Conservation (phyloP, 2,113 vertebrate species). For the Saguinus midas region DNA sequence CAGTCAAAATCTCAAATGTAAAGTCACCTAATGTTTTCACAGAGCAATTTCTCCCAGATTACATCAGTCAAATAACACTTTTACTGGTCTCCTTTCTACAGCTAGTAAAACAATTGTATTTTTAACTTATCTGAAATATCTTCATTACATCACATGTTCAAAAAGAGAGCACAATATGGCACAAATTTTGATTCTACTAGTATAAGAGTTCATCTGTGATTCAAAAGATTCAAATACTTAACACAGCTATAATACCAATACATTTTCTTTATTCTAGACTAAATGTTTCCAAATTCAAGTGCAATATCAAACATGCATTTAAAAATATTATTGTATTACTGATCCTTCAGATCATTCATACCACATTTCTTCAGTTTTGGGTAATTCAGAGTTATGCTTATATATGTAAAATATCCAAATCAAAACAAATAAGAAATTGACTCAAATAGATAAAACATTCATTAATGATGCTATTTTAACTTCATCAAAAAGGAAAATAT, state of each 20-base stretch:
- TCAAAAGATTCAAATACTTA: conserved; percentile 42
- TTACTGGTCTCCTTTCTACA: conserved; percentile 40
- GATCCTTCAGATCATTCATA: conserved; percentile 23
- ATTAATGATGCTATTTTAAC: not conserved
- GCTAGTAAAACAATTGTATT: conserved; percentile 38
- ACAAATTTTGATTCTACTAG: conserved; percentile 47
- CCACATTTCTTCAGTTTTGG: conserved; percentile 15
- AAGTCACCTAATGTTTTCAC: conserved; percentile 39
- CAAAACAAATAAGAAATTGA: conserved; percentile 36
- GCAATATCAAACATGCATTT: conserved; percentile 5
- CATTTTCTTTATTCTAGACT: not conserved
- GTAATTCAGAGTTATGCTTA: not conserved
- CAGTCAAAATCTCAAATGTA: not conserved
- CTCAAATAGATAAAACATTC: not conserved
- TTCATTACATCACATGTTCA: conserved; percentile 5
- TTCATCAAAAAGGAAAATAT: not conserved
- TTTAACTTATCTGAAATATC: conserved; percentile 48
- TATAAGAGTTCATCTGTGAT: conserved; percentile 25
- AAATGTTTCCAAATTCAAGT: conserved; percentile 40
- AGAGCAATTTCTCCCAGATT: conserved; percentile 8
- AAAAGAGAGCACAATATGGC: not conserved
- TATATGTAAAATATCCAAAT: conserved; percentile 33
- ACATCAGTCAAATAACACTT: not conserved
- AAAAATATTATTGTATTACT: conserved; percentile 28
- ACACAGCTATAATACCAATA: not conserved